Base-by-base conservation (phyloP, 2,888 invertebrate species). In the Limulus polyphemus region DNA sequence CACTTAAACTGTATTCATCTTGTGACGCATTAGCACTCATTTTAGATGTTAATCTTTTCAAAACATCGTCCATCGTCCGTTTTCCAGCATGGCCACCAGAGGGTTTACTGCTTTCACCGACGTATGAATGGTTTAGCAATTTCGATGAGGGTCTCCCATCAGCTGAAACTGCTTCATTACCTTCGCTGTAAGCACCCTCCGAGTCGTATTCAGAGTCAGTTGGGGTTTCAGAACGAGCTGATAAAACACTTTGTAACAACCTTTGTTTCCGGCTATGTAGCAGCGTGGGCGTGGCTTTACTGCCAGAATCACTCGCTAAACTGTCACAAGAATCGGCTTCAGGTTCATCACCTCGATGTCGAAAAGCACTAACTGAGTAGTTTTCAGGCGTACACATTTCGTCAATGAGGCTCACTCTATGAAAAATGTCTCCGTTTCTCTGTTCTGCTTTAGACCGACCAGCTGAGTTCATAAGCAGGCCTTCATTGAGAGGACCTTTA, bases 1-100 rank as follows among this genome's bases (percentile, higher is more conserved):
- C 32, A 5, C 32, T 32, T 3, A 32, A 32, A 32, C 32, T 32
- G 32, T 32, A 32, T 3, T 32, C 65, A 47, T 58, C 60, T n/a
- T 62, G 60, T 56, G 69, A 65, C 51, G 69, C 68, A 74, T 84
- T 86, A 76, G 84, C 85, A 75, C 86, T 85, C 84, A 87, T 87
- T 79, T 90, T 90, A 67, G 88, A 87, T 69, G 88, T 90, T 71
- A 88, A 81, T 76, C 88, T 83, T 78, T 89, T 88, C 60, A 90
- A 81, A 55, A 92, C 91, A 80, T 91, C 90, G 79, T 91, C 91
- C 91, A 92, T 91, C 65, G 90, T 61, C 58, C 63, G 58, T 56
- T 62, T 63, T 1, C 65, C 32, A 32, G 32, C 32, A 32, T 5
- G 32, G 32, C 32, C 32, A 32, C 32, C 32, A 32, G 32, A 32